These are phyloP conservation scores for Mystacides longicornis DNA, from an alignment of 2,888 invertebrate genomes.

Conservation along the genomic window DNA sequence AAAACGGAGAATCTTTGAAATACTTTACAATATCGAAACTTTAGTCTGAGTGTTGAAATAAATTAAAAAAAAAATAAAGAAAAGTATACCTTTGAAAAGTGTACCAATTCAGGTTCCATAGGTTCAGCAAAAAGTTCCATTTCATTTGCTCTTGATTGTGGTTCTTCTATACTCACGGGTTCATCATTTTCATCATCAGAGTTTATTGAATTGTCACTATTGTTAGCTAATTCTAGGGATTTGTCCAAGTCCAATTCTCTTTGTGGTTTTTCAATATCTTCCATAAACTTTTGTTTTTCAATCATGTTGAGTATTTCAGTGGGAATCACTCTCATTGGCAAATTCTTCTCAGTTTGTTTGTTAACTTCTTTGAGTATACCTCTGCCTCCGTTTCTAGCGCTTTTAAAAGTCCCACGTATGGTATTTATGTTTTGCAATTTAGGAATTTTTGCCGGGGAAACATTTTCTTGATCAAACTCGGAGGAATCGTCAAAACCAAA, in stretches of 20 bases:
- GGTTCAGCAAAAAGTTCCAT: constrained; percentile 21
- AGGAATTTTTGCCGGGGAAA: constrained; percentile 35
- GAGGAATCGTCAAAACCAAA: constrained; percentile 47
- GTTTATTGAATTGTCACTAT: constrained; percentile 14
- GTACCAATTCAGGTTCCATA: constrained; percentile 17
- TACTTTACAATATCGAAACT: too few species aligned
- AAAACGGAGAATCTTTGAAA: too few species aligned
- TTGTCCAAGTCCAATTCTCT: neutral
- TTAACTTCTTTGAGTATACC: constrained; percentile 18
- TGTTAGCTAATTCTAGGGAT: neutral
- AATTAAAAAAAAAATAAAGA: neutral
- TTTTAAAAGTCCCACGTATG: constrained; percentile 6
- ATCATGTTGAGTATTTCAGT: constrained; percentile 9
- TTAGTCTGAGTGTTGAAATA: too few species aligned
- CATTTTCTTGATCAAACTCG: constrained; percentile 38
- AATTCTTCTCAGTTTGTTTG: neutral
- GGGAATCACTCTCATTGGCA: constrained; percentile 8
- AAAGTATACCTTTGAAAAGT: constrained; percentile 17
- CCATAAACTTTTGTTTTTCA: constrained; percentile 5
- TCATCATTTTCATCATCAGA: constrained; percentile 6
- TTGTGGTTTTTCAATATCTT: neutral
- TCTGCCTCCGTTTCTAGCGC: neutral
- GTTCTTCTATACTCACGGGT: neutral
- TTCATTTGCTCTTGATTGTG: too few species aligned
- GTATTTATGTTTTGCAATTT: constrained; percentile 16